These are phyloP conservation scores for Pachycephus smyrnensis DNA, from an alignment of 2,888 invertebrate genomes.

Conservation along the genomic window DNA sequence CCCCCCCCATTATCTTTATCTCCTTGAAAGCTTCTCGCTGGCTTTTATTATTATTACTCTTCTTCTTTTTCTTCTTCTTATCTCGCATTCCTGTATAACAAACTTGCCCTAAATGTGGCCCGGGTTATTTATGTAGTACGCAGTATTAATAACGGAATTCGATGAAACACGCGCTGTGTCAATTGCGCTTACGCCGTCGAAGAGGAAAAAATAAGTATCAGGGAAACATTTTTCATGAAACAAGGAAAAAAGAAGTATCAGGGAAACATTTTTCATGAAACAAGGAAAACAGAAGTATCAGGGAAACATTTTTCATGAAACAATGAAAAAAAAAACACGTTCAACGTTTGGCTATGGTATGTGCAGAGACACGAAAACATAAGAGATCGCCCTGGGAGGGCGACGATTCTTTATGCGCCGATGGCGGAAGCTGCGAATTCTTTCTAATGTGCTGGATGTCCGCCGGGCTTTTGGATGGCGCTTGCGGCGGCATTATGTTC, in stretches of 20 bases:
- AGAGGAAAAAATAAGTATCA: conserved; percentile 3
- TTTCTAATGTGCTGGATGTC: conserved; percentile 93
- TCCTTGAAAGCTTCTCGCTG: not conserved
- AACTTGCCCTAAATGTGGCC: not conserved
- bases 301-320: not conserved
- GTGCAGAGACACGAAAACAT: conserved; percentile 61
- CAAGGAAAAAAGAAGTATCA: conserved; percentile 10
- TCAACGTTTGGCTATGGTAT: conserved; percentile 1
- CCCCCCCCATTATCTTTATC: not conserved
- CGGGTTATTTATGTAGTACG: not conserved
- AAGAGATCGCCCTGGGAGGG: conserved; percentile 64
- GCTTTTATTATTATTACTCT: not conserved
- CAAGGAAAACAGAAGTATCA: conserved; percentile 10
- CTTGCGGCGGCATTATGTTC: conserved; percentile 84
- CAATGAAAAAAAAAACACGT: conserved; percentile 1
- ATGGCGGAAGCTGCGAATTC: conserved; percentile 88
- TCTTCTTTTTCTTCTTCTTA: not conserved
- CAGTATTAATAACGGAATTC: not conserved
- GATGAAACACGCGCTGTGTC: not conserved
- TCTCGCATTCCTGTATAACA: not conserved
- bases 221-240: not conserved
- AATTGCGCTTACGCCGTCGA: not conserved
- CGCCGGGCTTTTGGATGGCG: conserved; percentile 86
- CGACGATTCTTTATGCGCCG: conserved; percentile 73
- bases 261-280: not conserved